A percentile compares a stretch with the other conserved stretches of the same genome.
Conservation (phyloP, 2,888 invertebrate genomes). For the Limnephilus lunatus region DNA sequence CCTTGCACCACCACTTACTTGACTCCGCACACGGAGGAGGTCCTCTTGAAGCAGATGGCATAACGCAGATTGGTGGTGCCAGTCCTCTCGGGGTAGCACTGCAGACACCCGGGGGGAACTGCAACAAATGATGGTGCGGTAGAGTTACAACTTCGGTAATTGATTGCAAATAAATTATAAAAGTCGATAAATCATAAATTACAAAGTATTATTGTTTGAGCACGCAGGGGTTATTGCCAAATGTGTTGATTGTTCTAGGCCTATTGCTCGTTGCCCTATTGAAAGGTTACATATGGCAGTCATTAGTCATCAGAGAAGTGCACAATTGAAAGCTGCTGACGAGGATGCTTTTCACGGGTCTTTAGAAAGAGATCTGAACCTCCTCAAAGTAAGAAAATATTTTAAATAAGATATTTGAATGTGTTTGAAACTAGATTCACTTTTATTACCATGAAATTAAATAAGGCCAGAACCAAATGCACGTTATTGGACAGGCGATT, state of each 20-base stretch:
- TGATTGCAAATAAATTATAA: too few species aligned
- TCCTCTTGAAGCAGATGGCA: constrained; percentile 81
- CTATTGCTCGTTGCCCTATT: not conserved
- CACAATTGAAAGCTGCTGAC: not conserved
- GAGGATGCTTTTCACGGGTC: not conserved
- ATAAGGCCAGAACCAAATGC: too few species aligned
- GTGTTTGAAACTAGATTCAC: not conserved
- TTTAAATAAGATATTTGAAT: too few species aligned
- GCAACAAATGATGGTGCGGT: not conserved
- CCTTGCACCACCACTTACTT: constrained; percentile 70
- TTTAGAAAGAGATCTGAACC: not conserved
- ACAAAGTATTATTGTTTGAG: not conserved
- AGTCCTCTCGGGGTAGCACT: constrained; percentile 79
- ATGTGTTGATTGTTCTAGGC: not conserved
- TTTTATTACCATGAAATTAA: too few species aligned
- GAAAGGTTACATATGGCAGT: not conserved
- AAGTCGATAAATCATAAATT: not conserved
- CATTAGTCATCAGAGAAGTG: not conserved
- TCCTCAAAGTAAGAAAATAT: not conserved
- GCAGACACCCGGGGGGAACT: constrained; percentile 80
- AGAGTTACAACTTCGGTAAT: too few species aligned
- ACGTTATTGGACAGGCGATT: too few species aligned
- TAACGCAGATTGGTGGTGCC: constrained; percentile 78
- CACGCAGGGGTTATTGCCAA: too few species aligned
- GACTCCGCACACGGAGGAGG: constrained; percentile 74